Conservation (phyloP, 2,797 vertebrate genomes). For the Coregonus sp. region DNA sequence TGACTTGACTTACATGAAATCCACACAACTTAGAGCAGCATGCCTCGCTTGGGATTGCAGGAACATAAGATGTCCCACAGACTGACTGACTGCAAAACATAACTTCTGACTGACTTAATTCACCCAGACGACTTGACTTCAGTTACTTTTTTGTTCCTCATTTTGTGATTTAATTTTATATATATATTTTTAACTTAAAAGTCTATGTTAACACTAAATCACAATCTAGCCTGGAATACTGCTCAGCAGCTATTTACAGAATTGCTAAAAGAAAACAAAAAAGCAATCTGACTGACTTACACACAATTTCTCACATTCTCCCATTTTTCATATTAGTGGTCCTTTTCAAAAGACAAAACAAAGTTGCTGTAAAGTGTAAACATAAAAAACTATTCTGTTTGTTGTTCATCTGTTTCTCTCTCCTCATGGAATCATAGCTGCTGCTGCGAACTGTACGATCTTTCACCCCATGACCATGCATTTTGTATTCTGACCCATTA, state of each 20-base stretch:
- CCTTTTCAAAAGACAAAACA: slow-evolving; percentile 62
- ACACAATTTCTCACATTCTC: slow-evolving; percentile 66
- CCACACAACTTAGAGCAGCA: slow-evolving; percentile 44
- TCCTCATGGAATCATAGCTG: slow-evolving; percentile 55
- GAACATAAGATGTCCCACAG: slow-evolving; percentile 32
- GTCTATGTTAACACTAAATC: slow-evolving; percentile 64
- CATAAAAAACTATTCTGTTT: slow-evolving; percentile 63
- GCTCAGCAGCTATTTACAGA: slow-evolving; percentile 78
- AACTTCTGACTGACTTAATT: slow-evolving; percentile 37
- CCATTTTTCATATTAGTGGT: slow-evolving; percentile 77
- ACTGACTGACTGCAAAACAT: slow-evolving; percentile 29
- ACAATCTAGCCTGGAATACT: slow-evolving; percentile 74
- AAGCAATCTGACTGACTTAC: slow-evolving; percentile 60
- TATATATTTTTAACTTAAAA: slow-evolving; percentile 25
- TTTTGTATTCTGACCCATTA: slow-evolving; percentile 58
- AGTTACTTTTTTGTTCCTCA: slow-evolving; percentile 42
- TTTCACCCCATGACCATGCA: slow-evolving; percentile 61
- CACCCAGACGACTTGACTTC: slow-evolving; percentile 49
- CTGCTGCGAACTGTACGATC: slow-evolving; percentile 57
- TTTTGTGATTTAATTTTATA: slow-evolving; percentile 27
- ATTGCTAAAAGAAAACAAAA: slow-evolving; percentile 64
- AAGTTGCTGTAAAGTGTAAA: slow-evolving; percentile 73
- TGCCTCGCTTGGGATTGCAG: slow-evolving; percentile 49
- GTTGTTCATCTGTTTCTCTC: slow-evolving; percentile 48
- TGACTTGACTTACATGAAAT: slow-evolving; percentile 21